Percentiles rank a stretch among this genome's conserved stretches.
phyloP scores from a whole-genome alignment of 2,797 vertebrate genomes.

The Labroides dimidiatus region DNA sequence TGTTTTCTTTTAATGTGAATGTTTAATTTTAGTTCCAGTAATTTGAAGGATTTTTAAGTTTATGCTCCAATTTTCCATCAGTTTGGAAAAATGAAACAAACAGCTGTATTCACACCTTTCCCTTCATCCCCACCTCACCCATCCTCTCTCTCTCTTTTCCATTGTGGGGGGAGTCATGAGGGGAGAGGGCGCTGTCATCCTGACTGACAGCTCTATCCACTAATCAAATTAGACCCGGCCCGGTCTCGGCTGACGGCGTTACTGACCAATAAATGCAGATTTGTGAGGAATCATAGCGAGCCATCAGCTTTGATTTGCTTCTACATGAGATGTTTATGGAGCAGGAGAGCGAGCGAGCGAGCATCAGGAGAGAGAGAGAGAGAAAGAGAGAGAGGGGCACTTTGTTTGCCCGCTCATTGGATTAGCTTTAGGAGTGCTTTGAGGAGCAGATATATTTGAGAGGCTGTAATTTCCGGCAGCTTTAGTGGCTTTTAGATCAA shows the following conservation, averaged over 20 bases:
- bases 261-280: slow-evolving; percentile 69
- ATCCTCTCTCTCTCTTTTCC: background rate
- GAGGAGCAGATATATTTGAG: slow-evolving; percentile 27
- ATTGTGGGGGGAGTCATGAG: slow-evolving; percentile 1
- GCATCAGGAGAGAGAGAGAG: background rate
- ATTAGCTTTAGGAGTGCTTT: slow-evolving; percentile 32
- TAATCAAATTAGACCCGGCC: slow-evolving; percentile 62
- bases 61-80: too few relatives aligned
- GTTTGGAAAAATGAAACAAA: too few relatives aligned
- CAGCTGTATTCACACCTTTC: background rate
- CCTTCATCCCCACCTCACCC: background rate
- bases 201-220: slow-evolving; percentile 69
- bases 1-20: too few relatives aligned
- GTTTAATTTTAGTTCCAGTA: too few relatives aligned
- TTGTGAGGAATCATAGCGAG: slow-evolving; percentile 65
- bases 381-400: slow-evolving; percentile 3
- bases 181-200: slow-evolving; percentile 46
- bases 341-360: slow-evolving; percentile 6
- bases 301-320: slow-evolving; percentile 68
- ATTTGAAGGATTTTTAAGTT: too few relatives aligned
- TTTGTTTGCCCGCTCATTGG: slow-evolving; percentile 9
- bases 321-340: slow-evolving; percentile 59
- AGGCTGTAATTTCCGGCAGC: slow-evolving; percentile 44
- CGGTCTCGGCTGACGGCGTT: slow-evolving; percentile 58
- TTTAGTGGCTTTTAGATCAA: slow-evolving; percentile 37